Conservation (phyloP, 1,140 invertebrate genomes). For the Papilio glaucus region DNA sequence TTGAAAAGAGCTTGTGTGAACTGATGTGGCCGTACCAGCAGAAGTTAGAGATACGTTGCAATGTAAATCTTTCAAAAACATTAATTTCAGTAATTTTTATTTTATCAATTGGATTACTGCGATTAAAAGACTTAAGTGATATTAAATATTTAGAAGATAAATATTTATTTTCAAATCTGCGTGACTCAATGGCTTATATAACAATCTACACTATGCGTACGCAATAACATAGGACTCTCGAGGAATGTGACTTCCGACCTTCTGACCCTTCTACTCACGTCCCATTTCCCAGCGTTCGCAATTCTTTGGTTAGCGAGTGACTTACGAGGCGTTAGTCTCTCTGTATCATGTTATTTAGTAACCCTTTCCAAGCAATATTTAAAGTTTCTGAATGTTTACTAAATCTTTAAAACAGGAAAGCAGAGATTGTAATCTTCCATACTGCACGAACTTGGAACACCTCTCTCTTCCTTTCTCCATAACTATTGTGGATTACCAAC, state of each 20-base stretch:
- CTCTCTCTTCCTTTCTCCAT: background rate
- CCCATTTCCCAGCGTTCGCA: too few relatives aligned
- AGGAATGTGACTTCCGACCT: too few relatives aligned
- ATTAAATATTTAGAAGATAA: background rate
- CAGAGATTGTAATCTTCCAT: background rate
- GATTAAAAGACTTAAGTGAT: slow-evolving; percentile 4
- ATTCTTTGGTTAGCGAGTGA: background rate
- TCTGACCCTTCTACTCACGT: too few relatives aligned
- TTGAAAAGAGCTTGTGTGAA: too few relatives aligned
- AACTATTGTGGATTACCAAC: background rate
- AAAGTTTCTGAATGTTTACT: too few relatives aligned
- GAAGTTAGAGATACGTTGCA: background rate
- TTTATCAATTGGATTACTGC: background rate
- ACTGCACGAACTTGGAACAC: background rate
- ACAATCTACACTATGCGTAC: background rate
- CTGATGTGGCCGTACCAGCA: too few relatives aligned
- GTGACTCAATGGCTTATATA: background rate
- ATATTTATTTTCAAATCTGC: background rate
- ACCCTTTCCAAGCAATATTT: too few relatives aligned
- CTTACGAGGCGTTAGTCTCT: too few relatives aligned
- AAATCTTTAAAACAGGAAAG: too few relatives aligned
- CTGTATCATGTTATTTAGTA: too few relatives aligned
- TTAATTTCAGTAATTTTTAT: background rate
- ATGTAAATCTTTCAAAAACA: background rate
- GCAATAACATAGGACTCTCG: too few relatives aligned